Base-by-base conservation (phyloP, 2,888 invertebrate species). In the Eupithecia subumbrata region DNA sequence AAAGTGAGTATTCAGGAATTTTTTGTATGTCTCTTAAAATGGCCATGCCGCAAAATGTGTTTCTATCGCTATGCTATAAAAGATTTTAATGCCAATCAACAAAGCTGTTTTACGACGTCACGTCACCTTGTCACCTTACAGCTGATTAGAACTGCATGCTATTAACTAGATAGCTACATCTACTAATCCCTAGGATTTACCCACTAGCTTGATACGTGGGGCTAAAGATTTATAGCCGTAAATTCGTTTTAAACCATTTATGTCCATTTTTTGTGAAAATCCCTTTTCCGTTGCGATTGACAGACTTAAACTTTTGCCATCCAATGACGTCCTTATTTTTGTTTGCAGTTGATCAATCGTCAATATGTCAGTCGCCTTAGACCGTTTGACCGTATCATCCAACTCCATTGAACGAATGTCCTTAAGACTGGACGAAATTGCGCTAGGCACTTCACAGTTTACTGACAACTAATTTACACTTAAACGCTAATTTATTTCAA, bases 381-480 rank as follows among this genome's bases (percentile, higher is more conserved):
- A 25, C n/a, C 40, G 11, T 40, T 40, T 11, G n/a, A 67, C 12
- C 25, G 60, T 60, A 67, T 66, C 37, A 45, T 68, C 8, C 12
- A 68, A 16, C 9, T 25, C 14, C 25, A 40, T 40, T 67, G 25
- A 22, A 25, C 60, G 34, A 34, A 67, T 67, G 68, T 68, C 68
- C 37, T 67, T 67, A 37, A 67, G 43, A 68, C 25, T 22, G 43
- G 12, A 40, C 67, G 25, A 40, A 68, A 43, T 25, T 68, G 16
- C 68, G 43, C 14, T 45, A 68, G 43, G 14, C 22, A 45, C 68
- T 68, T 68, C 43, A 18, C 68, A 68, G 68, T 78, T 77, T 76
- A 73, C 74, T 68, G 72, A 74, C 64, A 48, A 74, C 43, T 74
- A 75, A 77, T 80, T 77, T 71, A n/a, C 80, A 78, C 69, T 71